Percentiles rank a stretch among this genome's conserved stretches.
phyloP scores from a whole-genome alignment of 2,797 vertebrate species.

The Cyprinodon diabolis region DNA sequence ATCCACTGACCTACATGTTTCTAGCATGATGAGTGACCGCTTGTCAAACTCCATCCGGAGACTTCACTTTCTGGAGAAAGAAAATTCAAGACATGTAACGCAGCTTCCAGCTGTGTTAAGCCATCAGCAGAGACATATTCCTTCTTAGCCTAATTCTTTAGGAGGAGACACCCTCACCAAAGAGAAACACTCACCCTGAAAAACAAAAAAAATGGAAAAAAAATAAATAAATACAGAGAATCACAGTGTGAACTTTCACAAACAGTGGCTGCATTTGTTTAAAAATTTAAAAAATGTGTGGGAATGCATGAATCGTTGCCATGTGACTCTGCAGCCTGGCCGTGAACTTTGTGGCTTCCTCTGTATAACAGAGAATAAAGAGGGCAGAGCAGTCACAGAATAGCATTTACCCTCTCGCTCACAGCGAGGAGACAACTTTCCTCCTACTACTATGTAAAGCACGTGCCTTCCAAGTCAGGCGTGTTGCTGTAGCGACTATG shows the following conservation, averaged over 20 bases:
- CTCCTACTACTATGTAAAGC: constrained; percentile 49
- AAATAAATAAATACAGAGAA: not conserved
- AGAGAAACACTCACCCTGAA: constrained; percentile 16
- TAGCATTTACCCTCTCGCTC: constrained; percentile 48
- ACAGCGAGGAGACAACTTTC: constrained; percentile 61
- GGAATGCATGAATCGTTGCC: constrained; percentile 46
- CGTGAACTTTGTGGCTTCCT: constrained; percentile 42
- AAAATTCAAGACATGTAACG: constrained; percentile 42
- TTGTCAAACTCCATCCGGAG: constrained; percentile 45
- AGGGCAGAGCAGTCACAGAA: constrained; percentile 37
- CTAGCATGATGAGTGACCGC: constrained; percentile 49
- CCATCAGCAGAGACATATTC: constrained; percentile 42
- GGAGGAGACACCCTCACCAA: constrained; percentile 20
- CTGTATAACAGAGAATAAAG: constrained; percentile 58
- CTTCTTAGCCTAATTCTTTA: constrained; percentile 57
- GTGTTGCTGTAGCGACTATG: constrained; percentile 60
- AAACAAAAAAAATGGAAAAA: constrained; percentile 11
- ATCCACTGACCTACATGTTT: constrained; percentile 75
- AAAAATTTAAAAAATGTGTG: constrained; percentile 39
- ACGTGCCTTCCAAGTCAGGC: constrained; percentile 59
- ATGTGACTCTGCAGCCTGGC: constrained; percentile 61
- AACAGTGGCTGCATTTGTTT: constrained; percentile 35
- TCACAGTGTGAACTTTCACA: not conserved
- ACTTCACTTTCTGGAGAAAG: constrained; percentile 44
- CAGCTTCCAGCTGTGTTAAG: constrained; percentile 59